Base-by-base conservation (phyloP, 2,888 invertebrate species). In the Conus canariensis region DNA sequence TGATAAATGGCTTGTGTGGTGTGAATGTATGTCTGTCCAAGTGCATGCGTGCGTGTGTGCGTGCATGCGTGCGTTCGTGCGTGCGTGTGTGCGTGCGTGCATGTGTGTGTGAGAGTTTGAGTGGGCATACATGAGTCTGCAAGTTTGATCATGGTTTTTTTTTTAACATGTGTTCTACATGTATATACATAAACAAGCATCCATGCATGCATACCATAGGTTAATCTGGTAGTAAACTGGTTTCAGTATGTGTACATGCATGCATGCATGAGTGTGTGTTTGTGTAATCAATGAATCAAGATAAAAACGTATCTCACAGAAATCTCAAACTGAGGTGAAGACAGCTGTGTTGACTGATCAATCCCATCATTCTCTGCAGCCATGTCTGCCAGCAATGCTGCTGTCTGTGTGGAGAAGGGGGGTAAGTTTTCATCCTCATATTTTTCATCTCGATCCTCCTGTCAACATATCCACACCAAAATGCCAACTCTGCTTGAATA, bases 381-480 rank as follows among this genome's bases (percentile, higher is more conserved):
- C 70, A 95, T 90, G 82, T 94, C 94, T 64, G 95, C 94, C 45
- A 95, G 90, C 12, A 94, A 89, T 6, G 93, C 91, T 45, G 94
- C 94, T 56, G 95, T 95, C 91, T 94, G 95, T 9, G 95, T 94
- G n/a, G 74, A 74, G 8, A 89, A 70, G 67, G n/a, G 77, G 22
- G 89, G 89, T 30, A 85, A 12, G 19, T 58, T 25, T n/a, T n/a
- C 82, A 10, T 60, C 64, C n/a, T 25, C 88, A 0, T 86, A 58
- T 80, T n/a, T 30, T 22, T 86, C 25, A 22, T 74, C 74, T 4
- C 22, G 16, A 25, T 59, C 80, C 70, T 22, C 67, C 67, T 87
- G 82, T 83, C 14, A 14, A 64, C 64, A 58, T 60, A 60, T 8
- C 22, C 64, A 85, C 58, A 85, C 19, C 64, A 85, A 19, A 25